phyloP scores from a whole-genome alignment of 2,888 invertebrate species.

The Tipula confusa region DNA sequence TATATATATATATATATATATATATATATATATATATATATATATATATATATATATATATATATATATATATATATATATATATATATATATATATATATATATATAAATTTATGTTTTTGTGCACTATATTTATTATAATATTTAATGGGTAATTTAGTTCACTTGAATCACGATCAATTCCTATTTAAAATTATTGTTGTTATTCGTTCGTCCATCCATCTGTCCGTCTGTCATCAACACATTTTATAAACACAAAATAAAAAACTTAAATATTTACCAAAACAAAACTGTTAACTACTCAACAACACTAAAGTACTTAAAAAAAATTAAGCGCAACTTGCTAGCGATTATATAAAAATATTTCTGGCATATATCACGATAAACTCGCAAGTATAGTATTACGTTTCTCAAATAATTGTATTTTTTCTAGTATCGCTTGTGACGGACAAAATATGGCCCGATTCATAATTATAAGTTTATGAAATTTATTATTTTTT shows the following conservation, averaged over 20 bases:
- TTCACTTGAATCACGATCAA: too few species aligned
- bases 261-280: neutral
- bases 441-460: neutral
- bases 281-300: neutral
- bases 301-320: neutral
- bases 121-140: too few species aligned
- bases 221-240: neutral
- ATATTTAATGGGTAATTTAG: neutral
- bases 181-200: too few species aligned
- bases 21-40: too few species aligned
- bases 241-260: neutral
- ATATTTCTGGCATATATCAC: neutral
- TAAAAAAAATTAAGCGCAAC: neutral
- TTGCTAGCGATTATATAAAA: neutral
- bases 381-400: neutral
- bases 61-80: too few species aligned
- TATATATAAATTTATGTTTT: too few species aligned
- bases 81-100: too few species aligned
- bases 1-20: too few species aligned
- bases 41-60: too few species aligned
- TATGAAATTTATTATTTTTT: neutral
- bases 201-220: neutral
- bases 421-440: slow-evolving; percentile 6
- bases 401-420: slow-evolving; percentile 14
- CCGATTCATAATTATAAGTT: neutral